Conservation (phyloP, 2,888 invertebrate genomes). For the Hymenopus coronatus region DNA sequence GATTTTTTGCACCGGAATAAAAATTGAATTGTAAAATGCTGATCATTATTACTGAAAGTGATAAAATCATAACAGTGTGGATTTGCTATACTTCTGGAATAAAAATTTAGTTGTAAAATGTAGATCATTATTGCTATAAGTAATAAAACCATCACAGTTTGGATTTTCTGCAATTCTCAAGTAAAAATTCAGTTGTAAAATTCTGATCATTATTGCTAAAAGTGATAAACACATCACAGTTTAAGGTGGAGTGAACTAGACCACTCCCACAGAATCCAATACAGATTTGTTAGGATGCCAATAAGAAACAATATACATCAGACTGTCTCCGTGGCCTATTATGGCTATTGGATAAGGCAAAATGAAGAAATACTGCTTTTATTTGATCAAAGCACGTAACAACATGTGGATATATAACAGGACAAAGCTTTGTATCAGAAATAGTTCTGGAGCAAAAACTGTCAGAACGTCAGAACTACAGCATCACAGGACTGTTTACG, state of each 20-base stretch:
- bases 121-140: too few relatives aligned
- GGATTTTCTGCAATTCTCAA: too few relatives aligned
- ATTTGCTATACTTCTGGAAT: too few relatives aligned
- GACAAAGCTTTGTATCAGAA: not conserved
- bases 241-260: not conserved
- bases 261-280: not conserved
- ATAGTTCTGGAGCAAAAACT: not conserved
- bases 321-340: not conserved
- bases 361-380: not conserved
- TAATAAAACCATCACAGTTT: not conserved
- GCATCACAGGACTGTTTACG: not conserved
- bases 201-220: too few relatives aligned
- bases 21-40: too few relatives aligned
- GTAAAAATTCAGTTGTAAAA: too few relatives aligned
- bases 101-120: too few relatives aligned
- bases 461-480: not conserved
- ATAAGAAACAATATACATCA: too few relatives aligned
- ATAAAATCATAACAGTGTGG: too few relatives aligned
- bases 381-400: not conserved
- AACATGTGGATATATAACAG: not conserved
- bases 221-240: not conserved
- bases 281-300: too few relatives aligned
- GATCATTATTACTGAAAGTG: too few relatives aligned
- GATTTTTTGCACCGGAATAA: too few relatives aligned
- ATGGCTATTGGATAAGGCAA: not conserved